phyloP scores from a whole-genome alignment of 1,140 invertebrate species.

The Drosophila sp. region DNA sequence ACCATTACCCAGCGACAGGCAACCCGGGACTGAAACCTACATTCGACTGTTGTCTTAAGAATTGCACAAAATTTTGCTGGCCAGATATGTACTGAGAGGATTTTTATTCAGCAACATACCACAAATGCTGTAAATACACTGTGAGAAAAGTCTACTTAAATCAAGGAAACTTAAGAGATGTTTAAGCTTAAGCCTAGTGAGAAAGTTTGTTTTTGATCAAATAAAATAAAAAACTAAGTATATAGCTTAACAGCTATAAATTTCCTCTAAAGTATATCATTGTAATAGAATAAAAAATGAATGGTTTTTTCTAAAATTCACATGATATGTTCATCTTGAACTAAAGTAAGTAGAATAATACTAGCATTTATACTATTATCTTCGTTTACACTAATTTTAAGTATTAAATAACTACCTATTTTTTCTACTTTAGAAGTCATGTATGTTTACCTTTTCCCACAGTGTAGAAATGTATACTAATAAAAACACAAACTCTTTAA shows the following conservation, averaged over 20 bases:
- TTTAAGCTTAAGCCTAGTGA: neutral
- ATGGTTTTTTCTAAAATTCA: too few relatives aligned
- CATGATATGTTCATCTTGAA: too few relatives aligned
- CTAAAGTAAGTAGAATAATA: too few relatives aligned
- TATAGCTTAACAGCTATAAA: too few relatives aligned
- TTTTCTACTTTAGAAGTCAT: too few relatives aligned
- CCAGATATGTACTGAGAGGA: slow-evolving; percentile 37
- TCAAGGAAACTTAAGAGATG: neutral
- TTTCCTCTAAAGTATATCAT: too few relatives aligned
- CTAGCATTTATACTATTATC: too few relatives aligned
- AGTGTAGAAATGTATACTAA: slow-evolving; percentile 44
- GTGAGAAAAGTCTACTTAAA: neutral
- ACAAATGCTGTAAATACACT: slow-evolving; percentile 30
- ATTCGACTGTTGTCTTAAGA: slow-evolving; percentile 36
- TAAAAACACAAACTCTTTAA: slow-evolving; percentile 13
- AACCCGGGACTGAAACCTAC: slow-evolving; percentile 62
- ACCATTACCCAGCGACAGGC: slow-evolving; percentile 60
- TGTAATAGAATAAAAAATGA: too few relatives aligned
- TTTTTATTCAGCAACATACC: slow-evolving; percentile 24
- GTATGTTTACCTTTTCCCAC: neutral
- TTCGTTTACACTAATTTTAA: too few relatives aligned
- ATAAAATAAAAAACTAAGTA: neutral
- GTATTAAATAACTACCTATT: too few relatives aligned
- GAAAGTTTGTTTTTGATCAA: neutral
- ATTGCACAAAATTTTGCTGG: slow-evolving; percentile 34